These are phyloP conservation scores for Arrhamphus sclerolepis DNA, from an alignment of 2,797 vertebrate species.

Conservation along the genomic window DNA sequence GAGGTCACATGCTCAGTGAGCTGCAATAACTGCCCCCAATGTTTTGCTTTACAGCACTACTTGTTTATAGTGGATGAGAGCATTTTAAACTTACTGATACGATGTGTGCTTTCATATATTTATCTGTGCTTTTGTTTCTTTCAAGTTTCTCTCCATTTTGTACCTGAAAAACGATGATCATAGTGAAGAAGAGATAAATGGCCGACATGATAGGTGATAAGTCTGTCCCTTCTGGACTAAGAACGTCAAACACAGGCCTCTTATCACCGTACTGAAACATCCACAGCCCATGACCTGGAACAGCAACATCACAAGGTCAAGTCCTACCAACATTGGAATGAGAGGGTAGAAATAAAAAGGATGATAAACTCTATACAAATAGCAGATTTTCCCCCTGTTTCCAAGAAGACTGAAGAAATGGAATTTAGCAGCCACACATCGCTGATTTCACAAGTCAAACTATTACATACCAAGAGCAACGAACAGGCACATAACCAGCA, in stretches of 20 bases:
- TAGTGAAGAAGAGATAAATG: conserved; percentile 94
- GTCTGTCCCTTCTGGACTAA: conserved; percentile 87
- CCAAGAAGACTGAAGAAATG: not conserved
- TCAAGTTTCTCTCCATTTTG: conserved; percentile 16
- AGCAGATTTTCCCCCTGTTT: not conserved
- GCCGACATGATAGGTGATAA: conserved; percentile 89
- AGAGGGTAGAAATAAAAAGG: conserved; percentile 25
- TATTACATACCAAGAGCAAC: conserved; percentile 90
- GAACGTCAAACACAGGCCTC: conserved; percentile 91
- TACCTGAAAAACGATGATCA: conserved; percentile 99
- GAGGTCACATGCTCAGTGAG: conserved; percentile 25
- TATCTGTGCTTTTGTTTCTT: conserved; percentile 22
- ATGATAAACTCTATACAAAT: not conserved
- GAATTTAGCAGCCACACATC: not conserved
- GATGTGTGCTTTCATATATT: conserved; percentile 10
- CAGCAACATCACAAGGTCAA: conserved; percentile 63
- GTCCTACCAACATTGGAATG: conserved; percentile 25
- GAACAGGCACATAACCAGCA: conserved; percentile 93
- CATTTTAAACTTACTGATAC: conserved; percentile 17
- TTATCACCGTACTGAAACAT: conserved; percentile 90
- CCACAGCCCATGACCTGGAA: conserved; percentile 93
- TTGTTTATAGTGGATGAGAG: conserved; percentile 9
- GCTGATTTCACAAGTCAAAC: not conserved
- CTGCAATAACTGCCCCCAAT: not conserved
- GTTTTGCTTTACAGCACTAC: conserved; percentile 15